Percentiles rank a stretch among this genome's conserved stretches.
These are phyloP conservation scores for Agrotis ipsilon DNA, from an alignment of 2,888 invertebrate genomes.

Conservation along the genomic window DNA sequence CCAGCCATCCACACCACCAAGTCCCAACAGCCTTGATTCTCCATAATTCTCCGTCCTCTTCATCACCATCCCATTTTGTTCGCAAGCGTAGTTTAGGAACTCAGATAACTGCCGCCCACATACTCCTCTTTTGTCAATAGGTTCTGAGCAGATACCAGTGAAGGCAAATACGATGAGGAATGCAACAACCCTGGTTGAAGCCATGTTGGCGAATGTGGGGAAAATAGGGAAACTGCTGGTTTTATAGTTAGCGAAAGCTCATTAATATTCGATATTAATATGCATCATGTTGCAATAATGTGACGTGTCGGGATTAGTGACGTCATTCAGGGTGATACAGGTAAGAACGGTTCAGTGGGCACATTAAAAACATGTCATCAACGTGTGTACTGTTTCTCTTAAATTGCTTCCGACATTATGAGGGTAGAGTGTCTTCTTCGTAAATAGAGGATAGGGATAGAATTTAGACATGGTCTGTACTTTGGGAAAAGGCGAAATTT, in stretches of 20 bases:
- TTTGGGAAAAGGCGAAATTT: too few species aligned
- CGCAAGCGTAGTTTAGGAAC: constrained; percentile 42
- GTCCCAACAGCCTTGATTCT: constrained; percentile 35
- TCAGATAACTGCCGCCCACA: constrained; percentile 65
- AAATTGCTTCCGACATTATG: not conserved
- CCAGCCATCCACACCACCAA: constrained; percentile 8
- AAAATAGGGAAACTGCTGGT: constrained; percentile 4
- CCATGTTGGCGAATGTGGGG: constrained; percentile 32
- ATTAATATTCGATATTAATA: constrained; percentile 60
- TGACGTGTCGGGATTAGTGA: constrained; percentile 53
- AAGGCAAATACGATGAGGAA: constrained; percentile 21
- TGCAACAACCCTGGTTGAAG: constrained; percentile 46
- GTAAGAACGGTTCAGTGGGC: constrained; percentile 28
- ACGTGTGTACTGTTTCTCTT: constrained; percentile 6
- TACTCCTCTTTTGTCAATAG: constrained; percentile 13
- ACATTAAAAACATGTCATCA: not conserved
- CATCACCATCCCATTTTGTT: constrained; percentile 4
- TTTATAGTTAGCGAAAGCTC: constrained; percentile 63
- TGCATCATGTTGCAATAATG: constrained; percentile 52
- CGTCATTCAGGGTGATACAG: constrained; percentile 55
- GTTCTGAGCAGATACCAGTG: not conserved
- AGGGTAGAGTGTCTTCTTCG: too few species aligned
- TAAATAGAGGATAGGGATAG: too few species aligned
- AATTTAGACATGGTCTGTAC: too few species aligned
- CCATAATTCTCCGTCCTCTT: constrained; percentile 9